Evolutionary conservation across 2,113 vertebrate species (phyloP).

Genomic region (Phrynosoma platyrhinos): DNA sequence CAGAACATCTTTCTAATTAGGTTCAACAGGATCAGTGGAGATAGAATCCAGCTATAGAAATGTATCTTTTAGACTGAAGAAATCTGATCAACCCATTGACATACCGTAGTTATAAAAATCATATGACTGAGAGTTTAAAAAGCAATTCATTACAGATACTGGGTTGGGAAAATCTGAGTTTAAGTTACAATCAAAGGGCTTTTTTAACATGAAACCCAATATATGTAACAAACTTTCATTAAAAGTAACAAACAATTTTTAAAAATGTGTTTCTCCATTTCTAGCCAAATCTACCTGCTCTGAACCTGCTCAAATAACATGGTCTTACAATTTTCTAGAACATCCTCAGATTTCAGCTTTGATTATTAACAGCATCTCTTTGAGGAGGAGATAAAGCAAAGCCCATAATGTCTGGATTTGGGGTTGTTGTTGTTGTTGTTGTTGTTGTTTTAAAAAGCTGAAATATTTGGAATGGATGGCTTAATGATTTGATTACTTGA

Average conservation of each 20-base stretch:
- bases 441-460: no score
- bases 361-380: background rate
- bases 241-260: background rate
- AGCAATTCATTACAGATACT: no score
- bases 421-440: no score
- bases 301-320: background rate
- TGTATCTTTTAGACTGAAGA: no score
- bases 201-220: background rate
- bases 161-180: no score
- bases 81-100: no score
- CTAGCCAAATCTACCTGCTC: background rate
- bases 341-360: background rate
- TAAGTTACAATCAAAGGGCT: background rate
- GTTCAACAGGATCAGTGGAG: no score
- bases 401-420: no score
- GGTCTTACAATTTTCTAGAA: background rate
- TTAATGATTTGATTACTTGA: constrained; percentile 50
- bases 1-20: no score
- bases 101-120: no score
- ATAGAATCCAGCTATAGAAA: no score
- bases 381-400: background rate
- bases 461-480: constrained; percentile 47
- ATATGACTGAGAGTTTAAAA: no score
- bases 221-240: background rate
- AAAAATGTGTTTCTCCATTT: background rate